Evolutionary conservation across 2,888 invertebrate genomes (phyloP).

Genomic region (Myathropa florea): DNA sequence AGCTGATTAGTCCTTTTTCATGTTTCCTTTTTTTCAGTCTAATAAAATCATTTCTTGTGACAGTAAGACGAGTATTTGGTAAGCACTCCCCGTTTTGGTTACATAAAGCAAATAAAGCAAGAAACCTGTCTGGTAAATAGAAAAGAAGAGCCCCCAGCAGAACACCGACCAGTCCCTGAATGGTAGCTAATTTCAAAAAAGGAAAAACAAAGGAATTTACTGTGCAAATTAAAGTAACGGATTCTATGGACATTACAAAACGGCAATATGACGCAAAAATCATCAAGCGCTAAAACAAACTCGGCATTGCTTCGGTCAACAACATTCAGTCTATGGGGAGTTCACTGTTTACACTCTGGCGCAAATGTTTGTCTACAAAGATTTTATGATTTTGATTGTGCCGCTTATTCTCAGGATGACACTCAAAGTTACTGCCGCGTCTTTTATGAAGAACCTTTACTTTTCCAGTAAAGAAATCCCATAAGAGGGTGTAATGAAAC

Average conservation of each 20-base stretch:
- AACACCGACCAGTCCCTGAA: too few species aligned
- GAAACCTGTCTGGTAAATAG: too few species aligned
- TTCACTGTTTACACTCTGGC: background rate
- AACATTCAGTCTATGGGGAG: background rate
- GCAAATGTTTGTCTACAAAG: background rate
- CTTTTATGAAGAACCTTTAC: too few species aligned
- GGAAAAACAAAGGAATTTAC: background rate
- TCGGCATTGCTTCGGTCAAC: background rate
- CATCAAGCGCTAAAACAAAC: background rate
- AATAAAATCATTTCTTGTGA: conserved; percentile 5
- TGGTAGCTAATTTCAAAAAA: background rate
- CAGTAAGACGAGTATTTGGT: background rate
- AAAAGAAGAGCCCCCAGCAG: too few species aligned
- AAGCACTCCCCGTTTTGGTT: background rate
- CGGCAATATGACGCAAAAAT: background rate
- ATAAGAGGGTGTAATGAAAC: too few species aligned
- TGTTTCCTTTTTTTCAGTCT: background rate
- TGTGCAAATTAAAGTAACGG: background rate
- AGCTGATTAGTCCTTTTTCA: conserved; percentile 4
- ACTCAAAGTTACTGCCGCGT: too few species aligned
- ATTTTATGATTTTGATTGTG: background rate
- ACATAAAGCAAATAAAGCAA: background rate
- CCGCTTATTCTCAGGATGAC: too few species aligned
- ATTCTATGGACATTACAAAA: background rate
- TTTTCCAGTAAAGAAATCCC: too few species aligned